These are phyloP conservation scores for Hypocryptadius cinnamomeus DNA, from an alignment of 2,113 vertebrate species.

Conservation along the genomic window DNA sequence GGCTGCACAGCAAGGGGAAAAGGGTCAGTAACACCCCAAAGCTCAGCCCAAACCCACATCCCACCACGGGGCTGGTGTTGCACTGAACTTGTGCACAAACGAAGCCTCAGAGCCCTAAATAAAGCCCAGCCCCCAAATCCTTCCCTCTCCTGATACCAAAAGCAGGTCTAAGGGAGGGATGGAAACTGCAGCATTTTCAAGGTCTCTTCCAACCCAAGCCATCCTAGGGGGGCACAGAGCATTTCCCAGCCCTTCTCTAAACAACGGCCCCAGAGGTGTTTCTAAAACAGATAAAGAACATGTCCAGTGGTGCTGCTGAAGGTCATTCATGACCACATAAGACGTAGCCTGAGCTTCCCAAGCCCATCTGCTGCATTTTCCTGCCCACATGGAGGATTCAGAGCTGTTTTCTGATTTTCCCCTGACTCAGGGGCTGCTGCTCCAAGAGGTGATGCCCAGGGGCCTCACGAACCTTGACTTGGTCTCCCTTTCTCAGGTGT, in stretches of 20 bases:
- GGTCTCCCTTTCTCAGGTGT: background rate
- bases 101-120: background rate
- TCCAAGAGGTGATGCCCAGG: background rate
- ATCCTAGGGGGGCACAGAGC: background rate
- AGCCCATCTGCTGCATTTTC: background rate
- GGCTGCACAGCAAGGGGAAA: background rate
- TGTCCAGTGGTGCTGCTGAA: background rate
- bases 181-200: background rate
- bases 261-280: background rate
- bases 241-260: background rate
- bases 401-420: background rate
- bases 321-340: background rate
- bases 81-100: background rate
- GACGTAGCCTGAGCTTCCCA: background rate
- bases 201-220: background rate
- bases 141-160: background rate
- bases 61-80: accelerated
- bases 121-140: background rate
- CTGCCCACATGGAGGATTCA: background rate
- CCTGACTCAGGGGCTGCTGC: background rate
- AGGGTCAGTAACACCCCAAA: background rate
- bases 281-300: background rate
- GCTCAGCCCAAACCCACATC: background rate
- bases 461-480: accelerated
- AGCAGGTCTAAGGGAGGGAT: background rate